Conservation (phyloP, 2,797 vertebrate species). For the Pipistrellus pygmaeus region DNA sequence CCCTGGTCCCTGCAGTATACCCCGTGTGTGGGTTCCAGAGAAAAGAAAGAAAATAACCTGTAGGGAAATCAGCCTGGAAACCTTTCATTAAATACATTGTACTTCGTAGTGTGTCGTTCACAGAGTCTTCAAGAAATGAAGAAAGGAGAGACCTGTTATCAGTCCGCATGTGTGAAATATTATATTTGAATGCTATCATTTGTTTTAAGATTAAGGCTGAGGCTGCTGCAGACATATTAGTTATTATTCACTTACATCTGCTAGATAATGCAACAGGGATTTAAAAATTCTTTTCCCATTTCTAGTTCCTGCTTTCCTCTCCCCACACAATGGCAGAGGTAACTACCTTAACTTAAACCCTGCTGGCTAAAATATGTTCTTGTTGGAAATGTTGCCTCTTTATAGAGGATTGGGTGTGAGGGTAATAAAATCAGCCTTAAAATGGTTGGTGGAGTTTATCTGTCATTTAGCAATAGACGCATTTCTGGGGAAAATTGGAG, state of each 20-base stretch:
- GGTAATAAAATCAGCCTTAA: constrained; percentile 68
- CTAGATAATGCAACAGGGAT: constrained; percentile 86
- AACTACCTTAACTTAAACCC: constrained; percentile 82
- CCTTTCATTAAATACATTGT: constrained; percentile 91
- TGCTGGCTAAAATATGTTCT: constrained; percentile 75
- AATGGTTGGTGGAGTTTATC: constrained; percentile 30
- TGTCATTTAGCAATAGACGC: constrained; percentile 65
- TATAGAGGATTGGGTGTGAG: constrained; percentile 18
- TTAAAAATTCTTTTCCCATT: constrained; percentile 73
- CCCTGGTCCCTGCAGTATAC: constrained; percentile 89
- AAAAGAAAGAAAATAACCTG: constrained; percentile 90
- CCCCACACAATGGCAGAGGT: constrained; percentile 67
- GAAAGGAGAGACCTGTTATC: constrained; percentile 86
- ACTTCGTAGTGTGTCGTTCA: constrained; percentile 88
- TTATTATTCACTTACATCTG: constrained; percentile 87
- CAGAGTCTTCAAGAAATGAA: constrained; percentile 88
- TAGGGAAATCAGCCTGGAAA: constrained; percentile 91
- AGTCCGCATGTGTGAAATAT: constrained; percentile 86
- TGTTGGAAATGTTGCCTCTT: constrained; percentile 54
- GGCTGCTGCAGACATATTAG: constrained; percentile 86
- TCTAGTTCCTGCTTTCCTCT: constrained; percentile 63
- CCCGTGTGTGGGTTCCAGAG: constrained; percentile 88
- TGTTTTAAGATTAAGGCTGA: constrained; percentile 89
- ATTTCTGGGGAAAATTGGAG: constrained; percentile 63
- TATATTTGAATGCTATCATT: constrained; percentile 90